A percentile compares a stretch with the other conserved stretches of the same genome.
phyloP scores from a whole-genome alignment of 92 coral and sea anemone species.

The Epizoanthus ramosus region DNA sequence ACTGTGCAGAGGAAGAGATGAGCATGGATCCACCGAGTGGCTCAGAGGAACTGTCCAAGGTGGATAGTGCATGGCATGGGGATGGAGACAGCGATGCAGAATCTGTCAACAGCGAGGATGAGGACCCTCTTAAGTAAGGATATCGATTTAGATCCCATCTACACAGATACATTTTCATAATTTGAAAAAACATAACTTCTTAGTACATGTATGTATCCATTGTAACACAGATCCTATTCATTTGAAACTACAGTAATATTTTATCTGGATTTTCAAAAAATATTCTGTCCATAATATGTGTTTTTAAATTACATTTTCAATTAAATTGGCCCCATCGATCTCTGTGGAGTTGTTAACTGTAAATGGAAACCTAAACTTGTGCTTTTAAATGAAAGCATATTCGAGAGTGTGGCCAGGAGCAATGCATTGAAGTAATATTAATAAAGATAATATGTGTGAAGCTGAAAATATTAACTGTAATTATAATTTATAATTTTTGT shows the following conservation, averaged over 20 bases:
- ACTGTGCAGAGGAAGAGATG: slow-evolving; percentile 28
- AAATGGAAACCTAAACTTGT: not conserved
- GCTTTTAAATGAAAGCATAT: not conserved
- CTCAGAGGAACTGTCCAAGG: slow-evolving; percentile 78
- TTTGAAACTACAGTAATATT: no score
- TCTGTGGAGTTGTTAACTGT: not conserved
- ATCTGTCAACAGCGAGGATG: slow-evolving; percentile 95
- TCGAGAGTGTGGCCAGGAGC: not conserved
- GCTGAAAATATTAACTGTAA: no score
- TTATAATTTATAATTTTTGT: no score
- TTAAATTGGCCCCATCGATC: no score
- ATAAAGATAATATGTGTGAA: no score
- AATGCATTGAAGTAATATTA: no score
- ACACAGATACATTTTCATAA: not conserved
- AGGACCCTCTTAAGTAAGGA: slow-evolving; percentile 86
- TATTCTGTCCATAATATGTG: no score
- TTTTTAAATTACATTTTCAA: not conserved
- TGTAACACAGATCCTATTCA: no score
- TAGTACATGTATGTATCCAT: no score
- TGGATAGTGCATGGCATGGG: slow-evolving; percentile 99
- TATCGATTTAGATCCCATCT: not conserved
- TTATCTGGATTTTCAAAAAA: no score
- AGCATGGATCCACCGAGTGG: slow-evolving; percentile 52
- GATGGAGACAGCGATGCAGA: slow-evolving; percentile 98
- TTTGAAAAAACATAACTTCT: no score